Conservation (phyloP, 2,888 invertebrate species). For the Cantharis nigra region DNA sequence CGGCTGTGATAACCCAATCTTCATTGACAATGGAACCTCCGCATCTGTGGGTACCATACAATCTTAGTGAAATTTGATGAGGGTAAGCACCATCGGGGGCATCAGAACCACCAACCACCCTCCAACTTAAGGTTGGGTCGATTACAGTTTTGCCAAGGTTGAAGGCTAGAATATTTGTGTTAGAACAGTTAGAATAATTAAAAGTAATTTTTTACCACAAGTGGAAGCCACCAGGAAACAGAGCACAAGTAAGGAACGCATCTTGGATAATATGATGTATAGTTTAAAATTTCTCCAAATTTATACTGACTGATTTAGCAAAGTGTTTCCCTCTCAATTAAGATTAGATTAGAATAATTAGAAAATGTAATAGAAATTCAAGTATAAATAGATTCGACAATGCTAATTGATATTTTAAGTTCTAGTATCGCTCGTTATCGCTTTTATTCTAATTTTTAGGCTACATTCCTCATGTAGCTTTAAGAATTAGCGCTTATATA, state of each 20-base stretch:
- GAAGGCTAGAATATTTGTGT: neutral
- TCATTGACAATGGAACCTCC: constrained; percentile 38
- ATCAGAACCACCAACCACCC: constrained; percentile 31
- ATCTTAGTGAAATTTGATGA: constrained; percentile 40
- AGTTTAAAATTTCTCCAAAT: neutral
- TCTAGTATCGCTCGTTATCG: no score
- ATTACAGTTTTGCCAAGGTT: neutral
- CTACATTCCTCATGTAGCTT: no score
- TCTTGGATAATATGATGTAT: neutral
- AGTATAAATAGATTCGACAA: neutral
- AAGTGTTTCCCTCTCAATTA: neutral
- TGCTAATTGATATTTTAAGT: neutral
- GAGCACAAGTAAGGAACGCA: neutral
- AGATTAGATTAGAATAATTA: neutral
- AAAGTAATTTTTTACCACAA: neutral
- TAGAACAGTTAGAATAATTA: neutral
- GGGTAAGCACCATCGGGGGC: constrained; percentile 37
- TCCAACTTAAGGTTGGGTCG: neutral
- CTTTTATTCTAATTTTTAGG: no score
- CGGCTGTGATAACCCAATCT: constrained; percentile 41
- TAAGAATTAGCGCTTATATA: no score
- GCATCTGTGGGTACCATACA: constrained; percentile 44
- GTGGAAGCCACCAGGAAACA: neutral
- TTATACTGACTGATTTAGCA: neutral
- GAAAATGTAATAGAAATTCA: neutral